Evolutionary conservation across 2,113 vertebrate species (phyloP), one percentile per base, ranked within the genome.

Genomic region (Xyliphius kryptos): DNA sequence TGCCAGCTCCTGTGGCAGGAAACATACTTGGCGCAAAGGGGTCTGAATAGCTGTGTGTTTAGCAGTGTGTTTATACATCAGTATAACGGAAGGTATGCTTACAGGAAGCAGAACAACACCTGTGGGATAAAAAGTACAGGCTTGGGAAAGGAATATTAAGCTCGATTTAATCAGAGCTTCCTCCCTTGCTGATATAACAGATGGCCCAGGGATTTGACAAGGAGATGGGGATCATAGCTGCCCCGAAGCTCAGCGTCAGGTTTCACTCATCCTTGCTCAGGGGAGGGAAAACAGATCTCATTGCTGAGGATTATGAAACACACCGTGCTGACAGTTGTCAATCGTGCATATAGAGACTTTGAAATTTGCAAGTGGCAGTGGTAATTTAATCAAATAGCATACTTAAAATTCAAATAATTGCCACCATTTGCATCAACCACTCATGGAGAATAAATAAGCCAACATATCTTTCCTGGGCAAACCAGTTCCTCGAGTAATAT

Each of bases 51-150:
- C 41, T 51, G n/a, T 67, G 54, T 69, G 43, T 63, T 13, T 37
- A 51, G 19, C 43, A 61, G 47, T 7, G 56, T 78, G 78, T 81
- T 81, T 80, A 79, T 40, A 76, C 68, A 64, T 79, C 71, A 82
- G 80, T 75, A 79, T n/a, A 15, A 49, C 59, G 17, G 6, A 62
- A 52, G 59, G 68, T 76, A 53, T 65, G 64, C 46, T 56, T 50
- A 41, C 7, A 56, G 57, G 48, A 71, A 57, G 40, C 38, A 37
- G 47, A 56, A 53, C 14, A 26, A 10, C 49, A 44, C 48, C 46
- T 66, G 21, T 56, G 64, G 54, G 53, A 63, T 70, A 74, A 65
- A 11, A 48, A 68, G 59, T 5, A 63, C 22, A 68, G 56, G 66
- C 60, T 61, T 46, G 14, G 38, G 52, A 74, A 44, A 66, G 20